Base-by-base conservation (phyloP, 2,888 invertebrate species). In the Mylabris sibirica region DNA sequence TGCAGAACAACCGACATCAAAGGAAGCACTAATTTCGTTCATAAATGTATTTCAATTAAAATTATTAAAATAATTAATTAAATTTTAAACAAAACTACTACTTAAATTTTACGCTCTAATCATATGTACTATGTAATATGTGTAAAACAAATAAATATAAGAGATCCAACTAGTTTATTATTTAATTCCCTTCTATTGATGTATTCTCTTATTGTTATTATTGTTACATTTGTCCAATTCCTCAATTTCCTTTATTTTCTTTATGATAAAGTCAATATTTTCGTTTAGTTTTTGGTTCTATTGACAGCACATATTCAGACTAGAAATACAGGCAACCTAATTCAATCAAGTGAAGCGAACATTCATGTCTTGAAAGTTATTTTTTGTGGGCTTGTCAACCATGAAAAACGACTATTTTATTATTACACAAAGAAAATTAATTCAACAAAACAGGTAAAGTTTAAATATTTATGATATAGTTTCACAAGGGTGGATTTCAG, bases 51-150 rank as follows among this genome's bases (percentile, higher is more conserved):
- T 66, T 64, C 14, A 22, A 68, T 65, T 68, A 65, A 70, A 30
- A 30, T 30, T 30, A 30, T 68, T 62, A 64, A 68, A 65, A 59
- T 53, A 61, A 66, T 64, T 68, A 68, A 71, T 68, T 35, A 22
- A 66, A 68, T 3, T 57, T 57, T 12, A 22, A 14, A 57, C 24
- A 12, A 24, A 57, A 26, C 17, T 12, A 57, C 22, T 66, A 64
- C 66, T 68, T 68, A 71, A 71, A 71, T 59, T 24, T 57, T 63
- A 68, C 49, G 66, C 68, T 66, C 71, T 71, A 71, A 70, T 70
- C 70, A 70, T 68, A 70, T 70, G 72, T 72, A 72, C 59, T 67
- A 63, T 72, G 69, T 70, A 72, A 67, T 72, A 69, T 72, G 72
- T 72, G 72, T 72, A 72, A 72, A 70, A 70, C 60, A 67, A 71